A percentile compares a stretch with the other conserved stretches of the same genome.
These are phyloP conservation scores for Neoarius graeffei DNA, from an alignment of 2,113 vertebrate species.

Conservation along the genomic window DNA sequence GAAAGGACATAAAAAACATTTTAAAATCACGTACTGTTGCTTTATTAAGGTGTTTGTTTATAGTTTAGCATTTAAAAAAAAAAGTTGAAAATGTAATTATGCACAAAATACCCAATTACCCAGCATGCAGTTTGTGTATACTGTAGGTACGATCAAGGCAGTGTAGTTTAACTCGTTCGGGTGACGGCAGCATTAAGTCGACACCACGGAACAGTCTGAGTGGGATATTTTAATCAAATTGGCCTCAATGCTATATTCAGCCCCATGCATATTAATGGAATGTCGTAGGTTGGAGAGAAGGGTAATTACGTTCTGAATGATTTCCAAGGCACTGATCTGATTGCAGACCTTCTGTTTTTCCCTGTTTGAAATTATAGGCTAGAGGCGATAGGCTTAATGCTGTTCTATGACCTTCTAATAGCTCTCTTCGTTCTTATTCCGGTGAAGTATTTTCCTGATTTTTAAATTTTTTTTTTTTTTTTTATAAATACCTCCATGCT, in stretches of 20 bases:
- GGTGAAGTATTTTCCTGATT: constrained; percentile 21
- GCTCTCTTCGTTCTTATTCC: constrained; percentile 39
- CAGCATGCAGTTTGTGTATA: constrained; percentile 1
- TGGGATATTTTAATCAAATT: constrained; percentile 75
- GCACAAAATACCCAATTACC: not conserved
- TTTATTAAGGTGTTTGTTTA: not conserved
- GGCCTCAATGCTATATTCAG: constrained; percentile 72
- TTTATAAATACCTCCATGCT: not conserved
- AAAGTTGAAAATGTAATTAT: no score
- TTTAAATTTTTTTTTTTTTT: not conserved
- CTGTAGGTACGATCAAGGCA: not conserved
- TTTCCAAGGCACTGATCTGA: constrained; percentile 75
- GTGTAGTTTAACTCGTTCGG: constrained; percentile 18
- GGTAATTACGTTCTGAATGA: constrained; percentile 77
- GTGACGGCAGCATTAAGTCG: constrained; percentile 57
- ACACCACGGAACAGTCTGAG: constrained; percentile 66
- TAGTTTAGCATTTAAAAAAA: not conserved
- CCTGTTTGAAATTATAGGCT: constrained; percentile 66
- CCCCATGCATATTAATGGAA: constrained; percentile 72
- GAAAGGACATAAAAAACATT: not conserved
- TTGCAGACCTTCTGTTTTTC: constrained; percentile 76
- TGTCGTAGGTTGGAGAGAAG: constrained; percentile 69
- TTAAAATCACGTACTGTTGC: not conserved
- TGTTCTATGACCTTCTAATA: constrained; percentile 51
- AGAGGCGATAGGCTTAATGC: constrained; percentile 52